phyloP scores from a whole-genome alignment of 2,888 invertebrate species.

The Tetrapedia diversipes region DNA sequence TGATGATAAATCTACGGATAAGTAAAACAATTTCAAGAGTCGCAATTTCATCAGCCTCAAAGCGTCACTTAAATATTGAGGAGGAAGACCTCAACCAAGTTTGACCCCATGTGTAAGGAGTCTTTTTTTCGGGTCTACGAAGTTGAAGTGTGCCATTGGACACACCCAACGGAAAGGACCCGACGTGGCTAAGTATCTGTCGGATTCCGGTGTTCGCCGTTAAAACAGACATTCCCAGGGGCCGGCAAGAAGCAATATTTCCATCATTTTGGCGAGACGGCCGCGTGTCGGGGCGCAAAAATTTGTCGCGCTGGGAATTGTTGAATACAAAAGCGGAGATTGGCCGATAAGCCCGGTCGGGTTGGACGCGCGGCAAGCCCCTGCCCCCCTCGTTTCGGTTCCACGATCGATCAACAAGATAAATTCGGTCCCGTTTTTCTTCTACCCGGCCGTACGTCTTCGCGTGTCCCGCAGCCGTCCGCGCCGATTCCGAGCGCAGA shows the following conservation, averaged over 20 bases:
- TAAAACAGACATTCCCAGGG: conserved; percentile 4
- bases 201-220: not conserved
- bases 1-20: no score
- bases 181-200: no score
- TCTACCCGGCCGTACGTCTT: conserved; percentile 52
- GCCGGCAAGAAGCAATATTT: conserved; percentile 15
- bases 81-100: no score
- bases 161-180: no score
- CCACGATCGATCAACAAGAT: conserved; percentile 60
- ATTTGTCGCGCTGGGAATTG: conserved; percentile 48
- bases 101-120: no score
- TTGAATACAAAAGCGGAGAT: conserved; percentile 40
- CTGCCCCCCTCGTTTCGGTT: conserved; percentile 7
- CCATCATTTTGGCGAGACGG: conserved; percentile 1
- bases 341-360: conserved; percentile 29
- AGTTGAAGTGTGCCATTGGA: no score
- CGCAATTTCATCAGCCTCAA: no score
- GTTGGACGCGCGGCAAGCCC: not conserved
- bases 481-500: conserved; percentile 21
- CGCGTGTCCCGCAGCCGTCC: conserved; percentile 49
- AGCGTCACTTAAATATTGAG: no score
- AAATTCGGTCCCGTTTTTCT: conserved; percentile 62
- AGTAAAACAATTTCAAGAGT: no score
- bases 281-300: conserved; percentile 36
- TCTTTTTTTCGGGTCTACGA: no score